Percentiles rank a stretch among this genome's conserved stretches.
Evolutionary conservation across 2,797 vertebrate genomes (phyloP).

Genomic region (Myioborus melanocephalus): DNA sequence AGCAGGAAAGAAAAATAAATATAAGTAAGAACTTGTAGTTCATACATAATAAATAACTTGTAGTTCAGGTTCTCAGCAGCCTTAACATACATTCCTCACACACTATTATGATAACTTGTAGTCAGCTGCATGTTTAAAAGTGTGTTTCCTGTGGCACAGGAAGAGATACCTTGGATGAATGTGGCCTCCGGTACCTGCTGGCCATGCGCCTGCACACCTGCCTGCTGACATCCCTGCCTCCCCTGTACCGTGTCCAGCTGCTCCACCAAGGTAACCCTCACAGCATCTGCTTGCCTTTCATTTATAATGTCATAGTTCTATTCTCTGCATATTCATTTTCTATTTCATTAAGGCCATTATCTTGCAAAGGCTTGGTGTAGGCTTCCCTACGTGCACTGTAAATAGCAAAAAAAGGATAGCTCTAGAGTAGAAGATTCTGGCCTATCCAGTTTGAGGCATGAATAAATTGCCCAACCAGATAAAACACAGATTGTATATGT

Average conservation of each 20-base stretch:
- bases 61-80: background rate
- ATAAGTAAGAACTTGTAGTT: background rate
- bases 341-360: background rate
- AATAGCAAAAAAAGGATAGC: background rate
- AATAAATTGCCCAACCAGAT: background rate
- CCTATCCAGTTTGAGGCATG: background rate
- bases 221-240: conserved; percentile 94
- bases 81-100: background rate
- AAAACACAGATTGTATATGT: background rate
- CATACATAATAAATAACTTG: background rate
- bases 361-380: background rate
- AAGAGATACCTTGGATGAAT: conserved; percentile 95
- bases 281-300: background rate
- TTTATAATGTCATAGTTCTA: background rate
- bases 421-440: background rate
- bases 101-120: background rate
- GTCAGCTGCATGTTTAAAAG: background rate
- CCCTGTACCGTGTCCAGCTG: conserved; percentile 94
- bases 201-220: conserved; percentile 97
- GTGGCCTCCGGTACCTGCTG: conserved; percentile 92
- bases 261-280: conserved; percentile 91
- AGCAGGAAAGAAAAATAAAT: background rate
- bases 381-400: background rate
- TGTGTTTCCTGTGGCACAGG: conserved; percentile 73
- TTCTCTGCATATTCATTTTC: background rate